A percentile compares a stretch with the other conserved stretches of the same genome.
Evolutionary conservation across 2,113 vertebrate genomes (phyloP).

Genomic region (Nyctereutes procyonoides): DNA sequence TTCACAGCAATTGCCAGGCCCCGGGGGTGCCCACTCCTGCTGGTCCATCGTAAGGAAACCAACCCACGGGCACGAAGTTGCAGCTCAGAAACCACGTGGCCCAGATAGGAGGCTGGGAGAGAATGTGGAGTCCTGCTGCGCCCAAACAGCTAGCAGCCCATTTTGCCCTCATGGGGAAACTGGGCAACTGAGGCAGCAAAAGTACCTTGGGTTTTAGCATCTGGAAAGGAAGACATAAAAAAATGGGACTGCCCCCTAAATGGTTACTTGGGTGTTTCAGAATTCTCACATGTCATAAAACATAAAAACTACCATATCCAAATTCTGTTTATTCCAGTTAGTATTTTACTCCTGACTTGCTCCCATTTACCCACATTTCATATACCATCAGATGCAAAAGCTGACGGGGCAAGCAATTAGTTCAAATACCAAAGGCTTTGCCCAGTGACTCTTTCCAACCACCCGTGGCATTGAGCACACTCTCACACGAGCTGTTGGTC

Average conservation of each 20-base stretch:
- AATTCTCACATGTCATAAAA: background rate
- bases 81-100: rapidly evolving
- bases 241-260: too few relatives aligned
- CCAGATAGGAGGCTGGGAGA: rapidly evolving
- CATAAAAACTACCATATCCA: background rate
- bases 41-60: too few relatives aligned
- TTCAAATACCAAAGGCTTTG: background rate
- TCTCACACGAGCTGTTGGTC: background rate
- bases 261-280: too few relatives aligned
- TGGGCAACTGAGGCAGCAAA: too few relatives aligned
- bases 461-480: background rate
- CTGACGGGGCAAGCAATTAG: background rate
- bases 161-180: too few relatives aligned
- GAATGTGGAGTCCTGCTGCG: background rate
- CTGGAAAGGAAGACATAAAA: background rate
- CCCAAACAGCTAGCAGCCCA: rapidly evolving
- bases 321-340: background rate
- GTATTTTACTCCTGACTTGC: background rate
- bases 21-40: rapidly evolving
- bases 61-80: rapidly evolving
- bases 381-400: background rate
- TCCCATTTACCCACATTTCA: background rate
- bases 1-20: background rate
- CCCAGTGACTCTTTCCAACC: background rate
- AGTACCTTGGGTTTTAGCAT: background rate